Evolutionary conservation across 2,888 invertebrate species (phyloP), one percentile per base, ranked within the genome.

Genomic region (Lycaena phlaeas): DNA sequence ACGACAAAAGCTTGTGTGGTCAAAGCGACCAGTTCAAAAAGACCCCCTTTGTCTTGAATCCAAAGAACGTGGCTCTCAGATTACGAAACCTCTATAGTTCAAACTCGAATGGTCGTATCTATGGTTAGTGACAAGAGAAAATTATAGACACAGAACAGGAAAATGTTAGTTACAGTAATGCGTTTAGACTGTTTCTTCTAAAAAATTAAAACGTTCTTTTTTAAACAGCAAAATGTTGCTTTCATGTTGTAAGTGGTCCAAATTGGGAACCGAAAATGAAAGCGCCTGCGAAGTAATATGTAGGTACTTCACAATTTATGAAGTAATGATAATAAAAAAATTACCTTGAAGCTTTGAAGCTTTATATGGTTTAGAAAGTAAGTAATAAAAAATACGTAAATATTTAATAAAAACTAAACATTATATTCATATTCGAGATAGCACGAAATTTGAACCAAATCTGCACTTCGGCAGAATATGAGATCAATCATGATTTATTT

Each of bases 81-180:
- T 37, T 27, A 12, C 25, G 31, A 39, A 49, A 38, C 29, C 38
- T 14, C 22, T 22, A 44, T 37, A 50, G 63, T 7, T 55, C 64
- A 51, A 27, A 7, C 2, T 46, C 43, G 7, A 50, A 39, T 61
- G 64, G 68, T 12, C 41, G 2, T 18, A 41, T 42, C 52, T 47
- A 46, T 34, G 29, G 40, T 55, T 52, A 55, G 54, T 46, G 45
- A 55, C 46, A 59, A 56, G 56, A 61, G 57, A 57, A 73, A 75
- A 75, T 75, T 69, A 72, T 67, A 68, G 65, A 54, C 43, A 58
- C 56, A 45, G 38, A 49, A 50, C 68, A 66, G 66, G 67, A 67
- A 70, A 69, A 67, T 61, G 58, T 54, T 62, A 61, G 64, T 69
- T 64, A 51, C 46, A 52, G 53, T 61, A 61, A 58, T 52, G 51